Evolutionary conservation across 2,797 vertebrate genomes (phyloP), one percentile per base, ranked within the genome.

Genomic region (Dipus sagitta): DNA sequence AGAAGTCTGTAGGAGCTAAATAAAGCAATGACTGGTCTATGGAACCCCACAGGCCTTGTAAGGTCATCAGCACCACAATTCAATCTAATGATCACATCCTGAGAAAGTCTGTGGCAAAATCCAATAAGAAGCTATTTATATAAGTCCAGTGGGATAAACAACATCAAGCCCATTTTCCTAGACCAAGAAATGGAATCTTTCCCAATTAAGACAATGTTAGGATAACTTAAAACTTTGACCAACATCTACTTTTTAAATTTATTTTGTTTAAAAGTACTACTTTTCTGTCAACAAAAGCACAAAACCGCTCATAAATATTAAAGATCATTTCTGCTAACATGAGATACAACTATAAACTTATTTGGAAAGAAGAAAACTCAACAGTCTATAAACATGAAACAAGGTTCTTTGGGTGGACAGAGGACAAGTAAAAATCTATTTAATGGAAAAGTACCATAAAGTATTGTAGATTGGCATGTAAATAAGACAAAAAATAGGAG

Each of bases 381-480:
- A 34, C 65, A 84, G 47, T 84, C 75, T 86, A 24, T 86, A 76
- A 94, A 94, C 23, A 67, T 67, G 30, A 90, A 94, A 82, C 9
- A 83, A 85, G 23, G 0, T 85, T 95, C 72, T 94, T 92, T 93
- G 70, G 52, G 72, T 90, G 34, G 67, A 92, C 86, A 77, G 65
- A 95, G 26, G 34, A 78, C 90, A 90, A 95, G 94, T 91, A 47
- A 92, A 94, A 96, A 96, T 54, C 13, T 88, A 47, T 90, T 89
- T 96, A 96, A 90, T 92, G 93, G 95, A 89, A 94, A 94, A 95
- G 70, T 90, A 88, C 88, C 88, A 77, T 87, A 68, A 96, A 96
- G 72, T 93, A 93, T 95, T 92, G 8, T 72, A 92, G 86, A 87
- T 76, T 95, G 97, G 80, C 93, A 95, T 89, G 62, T 93, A 95